Evolutionary conservation across 2,113 vertebrate genomes (phyloP).

Genomic region (Lycocorax pyrrhopterus): DNA sequence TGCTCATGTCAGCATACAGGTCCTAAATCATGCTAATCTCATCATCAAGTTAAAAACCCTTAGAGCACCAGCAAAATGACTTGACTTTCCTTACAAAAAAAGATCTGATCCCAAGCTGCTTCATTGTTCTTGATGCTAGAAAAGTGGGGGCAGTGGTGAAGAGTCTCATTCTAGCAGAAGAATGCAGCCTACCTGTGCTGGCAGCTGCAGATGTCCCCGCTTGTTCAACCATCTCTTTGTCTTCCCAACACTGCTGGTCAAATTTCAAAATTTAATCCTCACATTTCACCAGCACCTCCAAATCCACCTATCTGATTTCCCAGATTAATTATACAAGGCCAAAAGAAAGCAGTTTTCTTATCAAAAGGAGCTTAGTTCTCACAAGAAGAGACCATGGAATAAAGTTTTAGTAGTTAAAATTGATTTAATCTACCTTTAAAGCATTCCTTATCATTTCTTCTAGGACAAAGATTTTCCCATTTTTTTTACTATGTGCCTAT

Average conservation of each 20-base stretch:
- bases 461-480: neutral
- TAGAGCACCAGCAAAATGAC: neutral
- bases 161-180: neutral
- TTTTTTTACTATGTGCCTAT: neutral
- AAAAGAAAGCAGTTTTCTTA: slow-evolving; percentile 9
- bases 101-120: neutral
- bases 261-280: slow-evolving; percentile 13
- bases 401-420: neutral
- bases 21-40: neutral
- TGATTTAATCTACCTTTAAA: neutral
- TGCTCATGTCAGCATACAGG: neutral
- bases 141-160: neutral
- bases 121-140: neutral
- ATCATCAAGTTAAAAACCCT: neutral
- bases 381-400: neutral
- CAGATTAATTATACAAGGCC: neutral
- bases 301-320: neutral
- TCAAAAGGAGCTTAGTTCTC: neutral
- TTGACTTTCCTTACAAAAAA: neutral
- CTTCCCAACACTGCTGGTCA: neutral
- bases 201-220: neutral
- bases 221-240: neutral
- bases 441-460: slow-evolving; percentile 5
- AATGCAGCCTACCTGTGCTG: neutral
- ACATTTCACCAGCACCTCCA: neutral